phyloP scores from a whole-genome alignment of 2,113 vertebrate species.

The Brachyhypopomus gauderio region DNA sequence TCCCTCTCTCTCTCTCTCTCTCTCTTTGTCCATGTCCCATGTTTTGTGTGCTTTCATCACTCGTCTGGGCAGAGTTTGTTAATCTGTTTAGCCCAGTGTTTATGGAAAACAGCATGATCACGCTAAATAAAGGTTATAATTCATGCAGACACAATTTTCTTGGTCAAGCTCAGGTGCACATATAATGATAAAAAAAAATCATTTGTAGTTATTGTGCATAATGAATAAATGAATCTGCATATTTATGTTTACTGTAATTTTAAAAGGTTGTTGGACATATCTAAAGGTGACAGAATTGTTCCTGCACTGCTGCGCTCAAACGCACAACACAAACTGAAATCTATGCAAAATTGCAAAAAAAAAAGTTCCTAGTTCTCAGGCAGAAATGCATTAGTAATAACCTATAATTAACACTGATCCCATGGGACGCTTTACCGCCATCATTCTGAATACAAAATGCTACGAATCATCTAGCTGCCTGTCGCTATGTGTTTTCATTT shows the following conservation, averaged over 20 bases:
- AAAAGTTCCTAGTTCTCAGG: conserved; percentile 62
- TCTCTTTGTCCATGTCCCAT: conserved; percentile 37
- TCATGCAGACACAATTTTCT: conserved; percentile 5
- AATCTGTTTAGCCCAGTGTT: conserved; percentile 52
- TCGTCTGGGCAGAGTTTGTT: conserved; percentile 43
- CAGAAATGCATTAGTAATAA: conserved; percentile 78
- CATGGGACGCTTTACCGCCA: conserved; percentile 74
- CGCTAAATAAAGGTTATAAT: conserved; percentile 32
- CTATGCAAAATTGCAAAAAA: conserved; percentile 66
- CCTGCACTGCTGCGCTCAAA: conserved; percentile 47
- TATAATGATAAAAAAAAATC: neutral
- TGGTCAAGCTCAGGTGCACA: conserved; percentile 8
- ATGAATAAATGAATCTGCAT: neutral
- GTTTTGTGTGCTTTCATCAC: conserved; percentile 42
- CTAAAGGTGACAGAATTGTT: neutral
- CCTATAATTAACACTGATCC: conserved; percentile 75
- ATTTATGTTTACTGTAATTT: neutral
- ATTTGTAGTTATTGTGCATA: neutral
- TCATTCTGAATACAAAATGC: conserved; percentile 45
- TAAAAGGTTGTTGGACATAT: conserved; percentile 4
- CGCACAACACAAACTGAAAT: conserved; percentile 42
- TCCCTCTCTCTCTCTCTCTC: conserved; percentile 37
- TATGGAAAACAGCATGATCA: conserved; percentile 35
- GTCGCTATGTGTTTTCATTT: conserved; percentile 30
- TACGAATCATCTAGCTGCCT: conserved; percentile 14